Evolutionary conservation across 2,888 invertebrate genomes (phyloP).

Genomic region (Hipparchia sbordonii): DNA sequence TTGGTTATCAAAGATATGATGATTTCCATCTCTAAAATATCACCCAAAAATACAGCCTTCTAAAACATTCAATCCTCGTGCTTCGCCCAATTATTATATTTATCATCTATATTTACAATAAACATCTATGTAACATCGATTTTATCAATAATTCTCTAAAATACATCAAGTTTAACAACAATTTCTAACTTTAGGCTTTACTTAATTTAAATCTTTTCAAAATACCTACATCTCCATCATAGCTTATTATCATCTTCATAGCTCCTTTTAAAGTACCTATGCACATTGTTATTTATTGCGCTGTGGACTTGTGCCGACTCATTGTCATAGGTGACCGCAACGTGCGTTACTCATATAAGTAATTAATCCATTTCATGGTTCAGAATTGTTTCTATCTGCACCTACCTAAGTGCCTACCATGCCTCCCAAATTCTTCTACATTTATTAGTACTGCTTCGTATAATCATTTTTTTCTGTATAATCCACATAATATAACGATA

Average conservation of each 20-base stretch:
- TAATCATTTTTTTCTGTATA: constrained; percentile 12
- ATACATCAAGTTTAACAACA: constrained; percentile 81
- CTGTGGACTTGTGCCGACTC: not conserved
- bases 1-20: constrained; percentile 76
- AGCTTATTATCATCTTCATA: too few relatives aligned
- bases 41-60: constrained; percentile 83
- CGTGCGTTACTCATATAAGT: not conserved
- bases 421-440: constrained; percentile 18
- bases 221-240: constrained; percentile 53
- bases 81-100: constrained; percentile 53
- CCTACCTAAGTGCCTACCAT: constrained; percentile 23
- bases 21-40: constrained; percentile 74
- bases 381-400: not conserved
- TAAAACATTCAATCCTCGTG: constrained; percentile 74
- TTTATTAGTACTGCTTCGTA: constrained; percentile 7
- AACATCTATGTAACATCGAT: constrained; percentile 83
- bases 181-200: constrained; percentile 58
- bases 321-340: not conserved
- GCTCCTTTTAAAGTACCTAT: not conserved
- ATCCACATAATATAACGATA: not conserved
- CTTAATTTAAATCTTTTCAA: constrained; percentile 70
- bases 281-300: not conserved
- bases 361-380: constrained; percentile 6
- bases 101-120: constrained; percentile 72
- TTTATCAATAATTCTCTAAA: constrained; percentile 81